Evolutionary conservation across 2,113 vertebrate genomes (phyloP), one percentile per base, ranked within the genome.

Genomic region (Dinomys branickii): DNA sequence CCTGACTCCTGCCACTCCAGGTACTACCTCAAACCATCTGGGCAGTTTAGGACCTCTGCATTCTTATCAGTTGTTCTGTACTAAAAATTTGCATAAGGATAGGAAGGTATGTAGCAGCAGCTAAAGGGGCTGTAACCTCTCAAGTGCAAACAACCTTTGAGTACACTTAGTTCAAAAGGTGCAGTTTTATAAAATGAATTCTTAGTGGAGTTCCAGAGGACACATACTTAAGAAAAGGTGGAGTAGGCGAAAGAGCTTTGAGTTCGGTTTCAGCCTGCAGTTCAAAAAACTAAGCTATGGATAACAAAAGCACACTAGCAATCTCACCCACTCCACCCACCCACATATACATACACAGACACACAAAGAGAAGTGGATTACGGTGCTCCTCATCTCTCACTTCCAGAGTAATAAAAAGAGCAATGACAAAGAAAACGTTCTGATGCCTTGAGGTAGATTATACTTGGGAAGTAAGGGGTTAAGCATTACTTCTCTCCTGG

Each of bases 231-330:
- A 94, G 91, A 91, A 94, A 95, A 95, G 59, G 63, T 78, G 35
- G 63, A 97, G 91, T 35, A 73, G 89, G 94, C 10, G 3, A 97
- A 96, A 94, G 10, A 95, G 85, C 41, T 97, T 84, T 94, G 92
- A 94, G 82, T 91, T 97, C 67, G 52, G 77, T 93, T 78, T 77
- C 44, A 90, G 88, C 81, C 90, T 90, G 19, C 26, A 96, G 81
- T 94, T 97, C 75, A 90, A 92, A 96, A 97, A 94, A 93, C 65
- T 44, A 93, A 97, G 71, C 65, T 85, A 89, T 1, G 47, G 90
- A 81, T 94, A 95, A 97, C 97, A 97, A 96, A 96, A 94, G 88
- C 94, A 95, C 84, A 94, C 80, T 63, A 61, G 85, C 59, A 81
- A 56, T 91, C 91, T 96, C 69, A 2, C 94, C 97, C 93, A 89